Evolutionary conservation across 2,888 invertebrate genomes (phyloP), one percentile per base, ranked within the genome.

Genomic region (Steinernema carpocapsae): DNA sequence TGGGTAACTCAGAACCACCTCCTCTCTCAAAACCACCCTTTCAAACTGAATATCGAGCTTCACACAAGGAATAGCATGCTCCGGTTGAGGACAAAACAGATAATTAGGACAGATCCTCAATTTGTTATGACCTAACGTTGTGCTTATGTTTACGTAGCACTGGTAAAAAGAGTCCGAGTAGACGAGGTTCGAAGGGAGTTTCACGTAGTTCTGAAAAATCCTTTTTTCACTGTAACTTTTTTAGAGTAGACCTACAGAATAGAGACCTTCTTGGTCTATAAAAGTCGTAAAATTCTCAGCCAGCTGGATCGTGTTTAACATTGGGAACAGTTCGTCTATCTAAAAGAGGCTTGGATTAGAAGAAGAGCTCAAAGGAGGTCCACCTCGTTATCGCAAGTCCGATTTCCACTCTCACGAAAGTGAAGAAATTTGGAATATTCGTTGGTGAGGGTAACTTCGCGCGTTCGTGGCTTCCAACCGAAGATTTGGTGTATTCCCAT

Each of bases 381-480:
- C 17, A 64, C 64, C 64, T 64, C 64, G 17, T 64, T 17, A 32
- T 32, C 64, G 32, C 64, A 64, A 17, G 29, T 64, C 64, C 64
- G 29, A 7, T 64, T 64, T 17, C 32, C 64, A 2, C 19, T 17
- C n/a, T 64, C 64, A 2, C 64, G 4, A 29, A 64, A 64, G 64
- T 64, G 64, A 1, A 64, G 32, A 29, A 64, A 64, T 14, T 12
- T 6, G 26, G 64, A 64, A 26, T 64, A 19, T 26, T 64, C 64
- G 26, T 29, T 64, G 32, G 64, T 64, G 64, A 64, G 64, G 17
- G 19, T 26, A 6, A 64, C 29, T 12, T 64, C 64, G 10, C n/a
- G 29, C 6, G 22, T 24, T 19, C 56, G 4, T 6, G 24, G 24
- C 3, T 17, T 22, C 19, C 22, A 29, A 29, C 64, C 26, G 7